Conservation (phyloP, 2,797 vertebrate species). For the Salarias fasciatus region DNA sequence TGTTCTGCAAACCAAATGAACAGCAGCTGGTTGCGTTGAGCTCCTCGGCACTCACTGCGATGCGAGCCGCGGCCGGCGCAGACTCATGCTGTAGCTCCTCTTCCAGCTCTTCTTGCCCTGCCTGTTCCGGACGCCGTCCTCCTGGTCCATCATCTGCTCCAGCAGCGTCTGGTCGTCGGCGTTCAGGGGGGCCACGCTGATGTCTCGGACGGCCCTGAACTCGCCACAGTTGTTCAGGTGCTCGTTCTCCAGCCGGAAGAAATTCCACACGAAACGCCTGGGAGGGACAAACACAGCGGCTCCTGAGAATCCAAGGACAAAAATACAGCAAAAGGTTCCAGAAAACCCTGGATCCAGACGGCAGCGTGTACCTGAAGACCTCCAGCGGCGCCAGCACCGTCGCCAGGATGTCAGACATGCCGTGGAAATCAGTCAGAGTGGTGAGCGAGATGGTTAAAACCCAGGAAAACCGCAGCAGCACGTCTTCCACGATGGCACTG, state of each 20-base stretch:
- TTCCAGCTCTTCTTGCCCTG: conserved; percentile 96
- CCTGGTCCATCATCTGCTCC: conserved; percentile 99
- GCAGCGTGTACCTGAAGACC: conserved; percentile 93
- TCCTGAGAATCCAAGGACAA: no score
- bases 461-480: conserved; percentile 95
- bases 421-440: conserved; percentile 64
- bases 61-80: conserved; percentile 90
- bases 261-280: conserved; percentile 99
- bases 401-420: conserved; percentile 87
- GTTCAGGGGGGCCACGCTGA: conserved; percentile 94
- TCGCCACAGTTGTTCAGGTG: conserved; percentile 99
- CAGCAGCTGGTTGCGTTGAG: no score
- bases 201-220: conserved; percentile 96
- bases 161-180: conserved; percentile 95
- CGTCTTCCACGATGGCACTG: conserved; percentile 96
- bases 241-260: conserved; percentile 98
- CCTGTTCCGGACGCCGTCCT: conserved; percentile 95
- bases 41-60: conserved; percentile 92
- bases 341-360: no score
- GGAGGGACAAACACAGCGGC: no score
- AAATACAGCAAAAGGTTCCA: no score
- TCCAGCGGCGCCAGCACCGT: conserved; percentile 94
- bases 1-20: no score
- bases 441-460: conserved; percentile 90
- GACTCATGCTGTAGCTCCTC: conserved; percentile 93